Conservation (phyloP, 2,888 invertebrate genomes). For the Leptura quadrifasciata region DNA sequence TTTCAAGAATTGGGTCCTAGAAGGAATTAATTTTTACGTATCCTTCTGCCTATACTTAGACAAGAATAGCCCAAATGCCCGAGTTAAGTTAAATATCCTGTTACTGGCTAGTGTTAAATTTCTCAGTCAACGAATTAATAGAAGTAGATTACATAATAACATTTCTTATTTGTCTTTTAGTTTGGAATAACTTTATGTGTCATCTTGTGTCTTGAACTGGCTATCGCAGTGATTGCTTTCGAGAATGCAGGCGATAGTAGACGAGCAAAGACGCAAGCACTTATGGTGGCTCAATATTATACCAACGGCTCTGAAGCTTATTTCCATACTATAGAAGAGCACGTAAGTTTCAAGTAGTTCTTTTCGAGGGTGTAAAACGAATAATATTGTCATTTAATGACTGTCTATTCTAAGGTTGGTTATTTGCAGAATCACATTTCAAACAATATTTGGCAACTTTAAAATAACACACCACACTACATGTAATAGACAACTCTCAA, state of each 20-base stretch:
- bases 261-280: conserved; percentile 46
- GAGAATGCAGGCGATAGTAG: conserved; percentile 73
- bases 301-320: conserved; percentile 45
- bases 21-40: too few species aligned
- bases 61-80: too few species aligned
- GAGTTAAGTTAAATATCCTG: background rate
- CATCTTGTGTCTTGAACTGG: conserved; percentile 81
- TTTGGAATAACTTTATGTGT: conserved; percentile 81
- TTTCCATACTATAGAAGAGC: conserved; percentile 57
- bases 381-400: background rate
- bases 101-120: background rate
- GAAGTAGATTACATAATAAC: background rate
- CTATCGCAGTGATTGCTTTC: conserved; percentile 79
- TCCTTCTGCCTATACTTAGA: too few species aligned
- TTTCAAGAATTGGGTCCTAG: too few species aligned
- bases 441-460: too few species aligned
- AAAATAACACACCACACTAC: too few species aligned
- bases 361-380: conserved; percentile 29
- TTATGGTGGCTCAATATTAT: conserved; percentile 55
- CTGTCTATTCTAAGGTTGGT: background rate
- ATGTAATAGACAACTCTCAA: too few species aligned
- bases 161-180: conserved; percentile 73
- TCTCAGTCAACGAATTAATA: background rate
- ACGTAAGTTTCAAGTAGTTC: conserved; percentile 57
- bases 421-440: too few species aligned